Evolutionary conservation across 2,888 invertebrate species (phyloP).

Genomic region (Monopis laevigella): DNA sequence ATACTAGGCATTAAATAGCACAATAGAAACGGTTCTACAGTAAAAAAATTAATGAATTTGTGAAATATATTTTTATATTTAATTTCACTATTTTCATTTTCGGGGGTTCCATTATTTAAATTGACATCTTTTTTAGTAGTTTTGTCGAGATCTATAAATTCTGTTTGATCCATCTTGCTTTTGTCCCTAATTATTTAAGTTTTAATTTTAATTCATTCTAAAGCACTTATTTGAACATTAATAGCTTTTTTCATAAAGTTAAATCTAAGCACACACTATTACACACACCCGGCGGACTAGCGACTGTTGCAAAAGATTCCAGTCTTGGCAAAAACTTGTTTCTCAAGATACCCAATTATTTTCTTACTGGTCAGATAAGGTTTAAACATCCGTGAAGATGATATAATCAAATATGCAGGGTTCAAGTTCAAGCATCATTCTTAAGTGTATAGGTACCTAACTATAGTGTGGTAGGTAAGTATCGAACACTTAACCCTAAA

Average conservation of each 20-base stretch:
- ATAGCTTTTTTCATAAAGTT: neutral
- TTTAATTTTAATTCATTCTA: slow-evolving; percentile 12
- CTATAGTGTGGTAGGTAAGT: too few relatives aligned
- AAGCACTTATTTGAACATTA: neutral
- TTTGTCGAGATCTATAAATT: neutral
- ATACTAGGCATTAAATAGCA: slow-evolving; percentile 71
- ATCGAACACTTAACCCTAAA: too few relatives aligned
- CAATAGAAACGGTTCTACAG: slow-evolving; percentile 73
- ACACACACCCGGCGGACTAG: neutral
- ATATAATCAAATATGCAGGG: neutral
- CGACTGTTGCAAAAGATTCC: neutral
- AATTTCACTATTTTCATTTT: too few relatives aligned
- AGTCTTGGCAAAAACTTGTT: slow-evolving; percentile 1
- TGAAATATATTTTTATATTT: neutral
- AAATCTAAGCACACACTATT: slow-evolving; percentile 4
- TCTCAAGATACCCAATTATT: slow-evolving; percentile 4
- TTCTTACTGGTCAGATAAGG: slow-evolving; percentile 7
- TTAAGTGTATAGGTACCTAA: too few relatives aligned
- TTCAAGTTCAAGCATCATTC: slow-evolving; percentile 3
- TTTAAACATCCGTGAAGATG: slow-evolving; percentile 21
- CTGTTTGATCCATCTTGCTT: slow-evolving; percentile 15
- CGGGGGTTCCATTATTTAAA: neutral
- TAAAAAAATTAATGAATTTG: slow-evolving; percentile 37
- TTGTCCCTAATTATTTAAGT: slow-evolving; percentile 11
- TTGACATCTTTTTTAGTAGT: neutral